phyloP scores from a whole-genome alignment of 2,113 vertebrate species.

The Thamnophis sirtalis region DNA sequence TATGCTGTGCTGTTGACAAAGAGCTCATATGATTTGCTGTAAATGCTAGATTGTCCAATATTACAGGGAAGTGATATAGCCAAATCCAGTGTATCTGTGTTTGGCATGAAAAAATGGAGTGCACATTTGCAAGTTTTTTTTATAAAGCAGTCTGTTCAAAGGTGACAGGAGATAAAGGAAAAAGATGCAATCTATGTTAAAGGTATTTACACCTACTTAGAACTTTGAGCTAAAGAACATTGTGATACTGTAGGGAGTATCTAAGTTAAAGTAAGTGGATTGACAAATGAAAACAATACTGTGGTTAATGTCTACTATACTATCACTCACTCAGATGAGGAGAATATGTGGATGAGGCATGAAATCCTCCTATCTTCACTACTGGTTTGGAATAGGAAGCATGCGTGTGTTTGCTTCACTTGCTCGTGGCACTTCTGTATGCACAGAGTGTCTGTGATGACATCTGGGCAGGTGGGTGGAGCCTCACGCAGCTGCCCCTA shows the following conservation, averaged over 20 bases:
- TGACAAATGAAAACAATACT: not conserved
- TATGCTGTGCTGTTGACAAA: not conserved
- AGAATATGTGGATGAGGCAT: not conserved
- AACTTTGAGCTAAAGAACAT: not conserved
- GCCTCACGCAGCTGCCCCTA: too few relatives aligned
- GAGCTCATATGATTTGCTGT: not conserved
- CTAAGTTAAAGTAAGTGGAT: not conserved
- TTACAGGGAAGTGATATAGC: not conserved
- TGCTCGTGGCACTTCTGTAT: too few relatives aligned
- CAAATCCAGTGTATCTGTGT: not conserved
- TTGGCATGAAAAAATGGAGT: not conserved
- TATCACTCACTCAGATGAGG: not conserved
- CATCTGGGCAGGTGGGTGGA: too few relatives aligned
- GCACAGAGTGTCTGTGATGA: too few relatives aligned
- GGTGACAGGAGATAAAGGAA: not conserved
- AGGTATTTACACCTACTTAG: not conserved
- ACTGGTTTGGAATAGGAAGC: too few relatives aligned
- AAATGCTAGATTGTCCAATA: not conserved
- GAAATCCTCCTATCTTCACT: too few relatives aligned
- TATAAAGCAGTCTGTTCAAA: not conserved
- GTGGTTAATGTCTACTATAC: not conserved
- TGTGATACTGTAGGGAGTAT: not conserved
- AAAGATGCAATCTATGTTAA: not conserved
- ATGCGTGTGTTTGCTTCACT: too few relatives aligned
- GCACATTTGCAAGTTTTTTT: not conserved